Evolutionary conservation across 30 jellyfish, hydroid and myxozoan species (phyloP).

Genomic region (Catostylus mosaicus): DNA sequence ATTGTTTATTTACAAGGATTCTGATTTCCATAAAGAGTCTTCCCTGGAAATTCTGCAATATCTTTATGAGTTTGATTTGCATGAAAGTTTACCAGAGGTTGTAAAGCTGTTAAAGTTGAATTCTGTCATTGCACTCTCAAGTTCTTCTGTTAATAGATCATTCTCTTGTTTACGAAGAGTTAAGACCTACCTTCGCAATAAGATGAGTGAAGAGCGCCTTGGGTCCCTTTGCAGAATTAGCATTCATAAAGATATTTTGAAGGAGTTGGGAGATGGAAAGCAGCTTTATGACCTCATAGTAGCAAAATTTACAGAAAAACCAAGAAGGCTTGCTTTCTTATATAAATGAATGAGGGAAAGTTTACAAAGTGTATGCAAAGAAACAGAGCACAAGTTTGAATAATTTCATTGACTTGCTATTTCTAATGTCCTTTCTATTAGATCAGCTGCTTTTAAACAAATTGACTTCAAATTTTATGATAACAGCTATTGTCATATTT

Average conservation of each 20-base stretch:
- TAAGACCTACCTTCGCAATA: constrained; percentile 43
- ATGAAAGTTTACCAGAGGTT: constrained; percentile 28
- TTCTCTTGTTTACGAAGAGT: constrained; percentile 46
- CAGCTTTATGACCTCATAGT: neutral
- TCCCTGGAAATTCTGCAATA: constrained; percentile 9
- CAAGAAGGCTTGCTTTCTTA: constrained; percentile 39
- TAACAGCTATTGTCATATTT: too few relatives aligned
- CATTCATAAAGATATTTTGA: constrained; percentile 30
- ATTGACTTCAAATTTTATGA: too few relatives aligned
- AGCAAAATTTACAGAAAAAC: constrained; percentile 38
- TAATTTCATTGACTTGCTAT: too few relatives aligned
- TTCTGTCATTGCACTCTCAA: constrained; percentile 16
- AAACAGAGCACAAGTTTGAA: too few relatives aligned
- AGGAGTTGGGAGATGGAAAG: constrained; percentile 5
- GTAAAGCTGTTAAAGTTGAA: constrained; percentile 27
- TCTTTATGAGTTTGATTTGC: neutral
- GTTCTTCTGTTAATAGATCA: constrained; percentile 60
- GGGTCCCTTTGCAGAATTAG: constrained; percentile 46
- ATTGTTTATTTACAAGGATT: constrained; percentile 18
- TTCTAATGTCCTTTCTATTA: too few relatives aligned
- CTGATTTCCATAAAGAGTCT: constrained; percentile 20
- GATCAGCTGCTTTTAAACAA: too few relatives aligned
- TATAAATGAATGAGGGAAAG: constrained; percentile 12
- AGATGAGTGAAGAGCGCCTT: constrained; percentile 65
- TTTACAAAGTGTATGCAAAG: too few relatives aligned